Evolutionary conservation across 2,113 vertebrate genomes (phyloP).

Genomic region (Mungos mungo): DNA sequence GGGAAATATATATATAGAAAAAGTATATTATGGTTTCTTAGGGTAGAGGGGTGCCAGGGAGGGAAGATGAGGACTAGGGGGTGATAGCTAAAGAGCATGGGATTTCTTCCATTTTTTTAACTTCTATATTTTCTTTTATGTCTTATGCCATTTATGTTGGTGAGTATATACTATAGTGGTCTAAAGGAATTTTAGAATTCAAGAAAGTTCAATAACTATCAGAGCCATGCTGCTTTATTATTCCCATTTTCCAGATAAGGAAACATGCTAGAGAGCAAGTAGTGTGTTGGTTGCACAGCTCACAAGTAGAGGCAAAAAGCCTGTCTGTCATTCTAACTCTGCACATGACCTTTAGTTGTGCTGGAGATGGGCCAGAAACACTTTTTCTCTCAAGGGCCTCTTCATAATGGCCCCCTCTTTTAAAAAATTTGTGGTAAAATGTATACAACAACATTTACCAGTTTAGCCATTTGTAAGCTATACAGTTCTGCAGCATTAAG

Average conservation of each 20-base stretch:
- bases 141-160: neutral
- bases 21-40: neutral
- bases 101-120: neutral
- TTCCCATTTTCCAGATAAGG: neutral
- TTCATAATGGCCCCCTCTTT: neutral
- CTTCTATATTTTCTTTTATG: neutral
- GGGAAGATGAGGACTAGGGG: neutral
- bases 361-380: neutral
- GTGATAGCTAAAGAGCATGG: neutral
- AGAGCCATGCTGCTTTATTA: neutral
- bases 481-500: neutral
- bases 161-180: neutral
- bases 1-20: neutral
- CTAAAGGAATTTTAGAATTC: neutral
- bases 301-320: neutral
- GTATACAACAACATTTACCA: neutral
- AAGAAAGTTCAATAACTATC: neutral
- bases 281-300: neutral
- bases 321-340: neutral
- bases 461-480: neutral
- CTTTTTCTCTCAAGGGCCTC: neutral
- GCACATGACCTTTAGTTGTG: neutral
- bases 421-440: neutral
- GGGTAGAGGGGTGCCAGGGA: accelerated
- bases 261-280: neutral